These are phyloP conservation scores for Eristalis intricaria DNA, from an alignment of 2,888 invertebrate species.

Conservation along the genomic window DNA sequence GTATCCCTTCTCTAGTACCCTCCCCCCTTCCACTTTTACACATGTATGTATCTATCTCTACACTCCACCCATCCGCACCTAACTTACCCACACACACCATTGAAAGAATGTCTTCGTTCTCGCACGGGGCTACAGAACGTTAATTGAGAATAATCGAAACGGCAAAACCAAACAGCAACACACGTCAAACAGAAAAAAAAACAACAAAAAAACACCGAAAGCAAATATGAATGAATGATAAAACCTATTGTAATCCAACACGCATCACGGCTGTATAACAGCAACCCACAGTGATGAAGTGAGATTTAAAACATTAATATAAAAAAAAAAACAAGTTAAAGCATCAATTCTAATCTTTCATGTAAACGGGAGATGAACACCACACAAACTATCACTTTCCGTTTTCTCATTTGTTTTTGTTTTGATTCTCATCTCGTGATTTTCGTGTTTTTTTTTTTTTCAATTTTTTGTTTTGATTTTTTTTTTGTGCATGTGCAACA, in stretches of 20 bases:
- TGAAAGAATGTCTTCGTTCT: neutral
- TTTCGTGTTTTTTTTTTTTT: neutral
- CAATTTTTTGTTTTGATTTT: constrained; percentile 57
- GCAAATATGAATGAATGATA: neutral
- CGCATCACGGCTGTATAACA: constrained; percentile 63
- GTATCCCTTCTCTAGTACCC: neutral
- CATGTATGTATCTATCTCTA: neutral
- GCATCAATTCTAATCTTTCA: constrained; percentile 34
- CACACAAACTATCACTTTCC: neutral
- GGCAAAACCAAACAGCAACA: constrained; percentile 35
- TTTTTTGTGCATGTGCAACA: constrained; percentile 42
- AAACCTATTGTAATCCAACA: constrained; percentile 40
- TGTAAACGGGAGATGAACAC: constrained; percentile 25
- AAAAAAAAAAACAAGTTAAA: constrained; percentile 16
- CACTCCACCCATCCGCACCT: neutral
- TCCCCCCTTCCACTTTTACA: constrained; percentile 1
- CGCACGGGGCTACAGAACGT: neutral
- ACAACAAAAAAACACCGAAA: constrained; percentile 1
- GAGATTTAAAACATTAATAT: constrained; percentile 56
- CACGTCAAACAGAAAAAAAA: neutral
- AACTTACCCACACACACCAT: neutral
- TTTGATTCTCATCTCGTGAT: neutral
- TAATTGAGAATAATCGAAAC: neutral
- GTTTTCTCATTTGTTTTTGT: neutral
- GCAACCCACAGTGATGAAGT: constrained; percentile 50